These are phyloP conservation scores for Brachionus rotundiformis DNA, from an alignment of 1,140 invertebrate genomes.

Conservation along the genomic window DNA sequence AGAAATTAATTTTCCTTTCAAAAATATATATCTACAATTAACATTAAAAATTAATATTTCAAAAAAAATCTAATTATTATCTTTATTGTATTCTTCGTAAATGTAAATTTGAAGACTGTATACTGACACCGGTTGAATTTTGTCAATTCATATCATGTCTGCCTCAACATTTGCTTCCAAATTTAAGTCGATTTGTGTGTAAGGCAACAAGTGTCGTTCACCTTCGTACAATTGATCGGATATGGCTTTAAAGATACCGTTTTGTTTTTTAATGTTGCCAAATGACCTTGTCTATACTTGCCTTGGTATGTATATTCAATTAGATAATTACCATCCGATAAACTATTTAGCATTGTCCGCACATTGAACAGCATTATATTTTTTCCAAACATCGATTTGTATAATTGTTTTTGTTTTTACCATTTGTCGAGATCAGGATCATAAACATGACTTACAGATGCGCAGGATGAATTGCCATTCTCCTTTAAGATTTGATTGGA, in stretches of 20 bases:
- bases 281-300: neutral
- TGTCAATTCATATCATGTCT: too few species aligned
- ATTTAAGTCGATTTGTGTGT: too few species aligned
- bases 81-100: too few species aligned
- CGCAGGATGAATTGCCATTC: too few species aligned
- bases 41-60: too few species aligned
- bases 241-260: neutral
- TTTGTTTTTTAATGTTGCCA: neutral
- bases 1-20: too few species aligned
- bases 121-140: too few species aligned
- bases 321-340: neutral
- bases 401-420: neutral
- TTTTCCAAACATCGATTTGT: neutral
- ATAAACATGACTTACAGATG: neutral
- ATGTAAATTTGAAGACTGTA: too few species aligned
- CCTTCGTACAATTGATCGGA: neutral
- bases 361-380: slow-evolving; percentile 1
- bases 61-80: too few species aligned
- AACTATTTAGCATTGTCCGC: neutral
- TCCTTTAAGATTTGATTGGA: too few species aligned
- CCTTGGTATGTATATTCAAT: neutral
- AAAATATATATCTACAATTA: too few species aligned
- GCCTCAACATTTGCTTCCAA: too few species aligned
- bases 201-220: neutral
- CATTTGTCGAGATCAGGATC: neutral